Evolutionary conservation across 1,140 invertebrate species (phyloP).

Genomic region (Bombyx mandarina): DNA sequence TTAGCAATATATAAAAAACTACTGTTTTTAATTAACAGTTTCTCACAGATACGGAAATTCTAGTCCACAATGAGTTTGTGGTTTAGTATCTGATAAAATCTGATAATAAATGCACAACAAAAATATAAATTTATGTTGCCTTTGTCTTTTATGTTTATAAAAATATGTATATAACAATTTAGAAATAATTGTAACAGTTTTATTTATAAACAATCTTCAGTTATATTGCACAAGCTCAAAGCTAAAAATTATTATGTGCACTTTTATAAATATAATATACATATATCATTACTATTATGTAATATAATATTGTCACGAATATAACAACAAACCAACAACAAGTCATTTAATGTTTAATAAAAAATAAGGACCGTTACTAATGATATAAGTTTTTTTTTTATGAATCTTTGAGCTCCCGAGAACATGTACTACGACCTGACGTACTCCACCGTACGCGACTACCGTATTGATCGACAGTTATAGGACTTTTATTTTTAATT

Average conservation of each 20-base stretch:
- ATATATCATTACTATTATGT: conserved; percentile 11
- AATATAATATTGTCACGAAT: conserved; percentile 1
- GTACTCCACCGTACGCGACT: too few species aligned
- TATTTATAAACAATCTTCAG: conserved; percentile 66
- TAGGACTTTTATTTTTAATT: too few species aligned
- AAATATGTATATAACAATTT: conserved; percentile 68
- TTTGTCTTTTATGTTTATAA: conserved; percentile 65
- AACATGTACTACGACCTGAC: too few species aligned
- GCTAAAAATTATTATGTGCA: conserved; percentile 59
- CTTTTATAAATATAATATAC: conserved; percentile 57
- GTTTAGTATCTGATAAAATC: conserved; percentile 57
- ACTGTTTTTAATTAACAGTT: conserved; percentile 55
- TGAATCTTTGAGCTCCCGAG: too few species aligned
- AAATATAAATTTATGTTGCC: conserved; percentile 64
- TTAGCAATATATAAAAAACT: conserved; percentile 58
- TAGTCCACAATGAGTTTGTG: conserved; percentile 64
- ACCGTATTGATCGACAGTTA: too few species aligned
- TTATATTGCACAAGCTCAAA: conserved; percentile 67
- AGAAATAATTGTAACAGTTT: conserved; percentile 65
- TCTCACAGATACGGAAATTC: conserved; percentile 53
- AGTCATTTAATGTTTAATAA: too few species aligned
- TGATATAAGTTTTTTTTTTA: too few species aligned
- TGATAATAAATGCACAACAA: conserved; percentile 69
- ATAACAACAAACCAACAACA: conserved; percentile 59
- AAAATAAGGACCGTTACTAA: too few species aligned